These are phyloP conservation scores for Drosophila simulans DNA, from an alignment of 1,140 invertebrate genomes.

Conservation along the genomic window DNA sequence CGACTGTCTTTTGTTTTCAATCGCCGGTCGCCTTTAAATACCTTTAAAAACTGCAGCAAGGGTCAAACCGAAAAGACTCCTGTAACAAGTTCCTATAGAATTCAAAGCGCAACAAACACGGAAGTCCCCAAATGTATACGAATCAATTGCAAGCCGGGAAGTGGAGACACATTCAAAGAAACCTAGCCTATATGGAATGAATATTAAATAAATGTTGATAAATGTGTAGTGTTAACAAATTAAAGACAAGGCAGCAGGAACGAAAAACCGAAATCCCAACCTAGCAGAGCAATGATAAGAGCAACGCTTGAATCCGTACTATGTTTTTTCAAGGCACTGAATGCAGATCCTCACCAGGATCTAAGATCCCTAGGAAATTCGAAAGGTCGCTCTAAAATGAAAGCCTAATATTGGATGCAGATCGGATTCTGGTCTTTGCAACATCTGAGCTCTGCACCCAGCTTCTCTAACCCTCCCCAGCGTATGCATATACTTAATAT, in stretches of 20 bases:
- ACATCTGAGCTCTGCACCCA: slow-evolving; percentile 13
- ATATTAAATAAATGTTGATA: slow-evolving; percentile 78
- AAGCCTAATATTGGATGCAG: not conserved
- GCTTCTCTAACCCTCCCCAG: slow-evolving; percentile 25
- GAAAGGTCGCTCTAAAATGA: not conserved
- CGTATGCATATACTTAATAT: slow-evolving; percentile 56
- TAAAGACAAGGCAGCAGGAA: slow-evolving; percentile 30
- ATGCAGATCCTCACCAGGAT: slow-evolving; percentile 5
- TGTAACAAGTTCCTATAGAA: slow-evolving; percentile 69
- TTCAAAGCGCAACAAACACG: slow-evolving; percentile 52
- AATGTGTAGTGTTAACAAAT: slow-evolving; percentile 79
- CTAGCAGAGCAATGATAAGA: slow-evolving; percentile 46
- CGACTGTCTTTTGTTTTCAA: slow-evolving; percentile 20
- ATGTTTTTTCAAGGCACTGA: not conserved
- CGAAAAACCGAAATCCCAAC: slow-evolving; percentile 16
- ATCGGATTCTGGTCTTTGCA: not conserved
- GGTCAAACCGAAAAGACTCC: slow-evolving; percentile 19
- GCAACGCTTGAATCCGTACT: slow-evolving; percentile 48
- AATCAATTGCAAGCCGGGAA: slow-evolving; percentile 39
- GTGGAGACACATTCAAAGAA: slow-evolving; percentile 26
- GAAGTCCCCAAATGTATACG: slow-evolving; percentile 67
- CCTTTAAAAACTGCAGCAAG: slow-evolving; percentile 33
- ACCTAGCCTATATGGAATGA: slow-evolving; percentile 44
- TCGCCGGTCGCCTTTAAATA: slow-evolving; percentile 10
- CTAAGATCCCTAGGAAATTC: not conserved